Conservation (phyloP, 2,797 vertebrate species). For the Moxostoma hubbsi region DNA sequence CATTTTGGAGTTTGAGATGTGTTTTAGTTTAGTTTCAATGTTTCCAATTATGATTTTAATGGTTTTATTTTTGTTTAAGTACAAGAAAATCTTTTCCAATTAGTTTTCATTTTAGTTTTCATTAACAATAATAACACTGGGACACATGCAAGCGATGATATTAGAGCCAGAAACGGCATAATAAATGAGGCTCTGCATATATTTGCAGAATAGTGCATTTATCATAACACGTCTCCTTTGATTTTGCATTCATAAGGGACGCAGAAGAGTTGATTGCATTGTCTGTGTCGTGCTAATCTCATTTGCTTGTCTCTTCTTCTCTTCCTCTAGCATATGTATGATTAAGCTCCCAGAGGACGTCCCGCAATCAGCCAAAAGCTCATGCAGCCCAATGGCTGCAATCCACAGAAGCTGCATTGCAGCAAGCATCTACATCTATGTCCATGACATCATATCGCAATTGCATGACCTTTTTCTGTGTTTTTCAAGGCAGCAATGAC, state of each 20-base stretch:
- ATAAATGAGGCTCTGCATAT: slow-evolving; percentile 9
- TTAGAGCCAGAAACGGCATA: slow-evolving; percentile 9
- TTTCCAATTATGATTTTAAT: too few species aligned
- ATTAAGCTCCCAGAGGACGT: slow-evolving; percentile 14
- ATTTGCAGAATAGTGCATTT: not conserved
- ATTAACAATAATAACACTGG: not conserved
- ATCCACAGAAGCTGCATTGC: slow-evolving; percentile 20
- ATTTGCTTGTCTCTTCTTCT: slow-evolving; percentile 48
- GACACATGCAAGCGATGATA: not conserved
- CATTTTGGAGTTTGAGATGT: too few species aligned
- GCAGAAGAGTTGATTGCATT: slow-evolving; percentile 28
- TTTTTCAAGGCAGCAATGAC: slow-evolving; percentile 25
- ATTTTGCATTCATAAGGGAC: slow-evolving; percentile 34
- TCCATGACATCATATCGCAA: not conserved
- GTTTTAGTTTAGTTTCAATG: too few species aligned
- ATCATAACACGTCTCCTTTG: not conserved
- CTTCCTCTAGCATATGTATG: slow-evolving; percentile 36
- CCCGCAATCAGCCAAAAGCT: slow-evolving; percentile 1
- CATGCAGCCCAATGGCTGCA: slow-evolving; percentile 5
- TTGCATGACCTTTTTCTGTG: slow-evolving; percentile 52
- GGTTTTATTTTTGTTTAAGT: too few species aligned
- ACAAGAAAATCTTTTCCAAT: too few species aligned
- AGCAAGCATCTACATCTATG: not conserved
- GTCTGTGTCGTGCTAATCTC: slow-evolving; percentile 36
- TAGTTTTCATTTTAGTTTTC: too few species aligned